Evolutionary conservation across 2,113 vertebrate genomes (phyloP).

Genomic region (Addax nasomaculatus): DNA sequence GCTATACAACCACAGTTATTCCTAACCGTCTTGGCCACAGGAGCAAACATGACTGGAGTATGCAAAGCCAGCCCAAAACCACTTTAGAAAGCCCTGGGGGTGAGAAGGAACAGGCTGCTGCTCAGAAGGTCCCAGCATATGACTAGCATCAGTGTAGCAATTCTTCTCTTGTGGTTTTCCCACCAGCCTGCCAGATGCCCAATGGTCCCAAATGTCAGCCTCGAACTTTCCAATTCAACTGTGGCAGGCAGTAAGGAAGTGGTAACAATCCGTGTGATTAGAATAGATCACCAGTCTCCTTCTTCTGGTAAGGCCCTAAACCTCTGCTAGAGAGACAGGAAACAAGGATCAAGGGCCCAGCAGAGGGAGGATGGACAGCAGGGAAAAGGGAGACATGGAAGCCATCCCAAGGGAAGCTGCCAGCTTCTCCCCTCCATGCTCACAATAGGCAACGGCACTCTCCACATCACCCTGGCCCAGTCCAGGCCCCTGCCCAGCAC

Average conservation of each 20-base stretch:
- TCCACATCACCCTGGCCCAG: background rate
- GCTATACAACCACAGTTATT: conserved; percentile 74
- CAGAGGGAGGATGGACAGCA: background rate
- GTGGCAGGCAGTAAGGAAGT: conserved; percentile 36
- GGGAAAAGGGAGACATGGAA: background rate
- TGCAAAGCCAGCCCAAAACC: conserved; percentile 70
- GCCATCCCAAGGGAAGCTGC: background rate
- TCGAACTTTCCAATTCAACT: conserved; percentile 35
- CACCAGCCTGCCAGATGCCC: conserved; percentile 15
- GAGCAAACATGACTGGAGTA: conserved; percentile 65
- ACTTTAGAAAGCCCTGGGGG: conserved; percentile 70
- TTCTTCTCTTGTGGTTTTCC: conserved; percentile 47
- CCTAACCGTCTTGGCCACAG: conserved; percentile 47
- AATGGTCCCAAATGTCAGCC: background rate
- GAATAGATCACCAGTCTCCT: background rate
- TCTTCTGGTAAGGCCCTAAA: background rate
- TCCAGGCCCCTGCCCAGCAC: background rate
- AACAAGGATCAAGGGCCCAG: background rate
- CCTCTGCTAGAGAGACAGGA: background rate
- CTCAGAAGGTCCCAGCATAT: conserved; percentile 37
- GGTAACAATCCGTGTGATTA: conserved; percentile 31
- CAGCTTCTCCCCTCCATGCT: background rate
- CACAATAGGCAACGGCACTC: background rate
- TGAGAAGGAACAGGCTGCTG: conserved; percentile 62
- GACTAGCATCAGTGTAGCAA: conserved; percentile 21